Evolutionary conservation across 1,140 invertebrate genomes (phyloP).

Genomic region (Sminthurides bifidus): DNA sequence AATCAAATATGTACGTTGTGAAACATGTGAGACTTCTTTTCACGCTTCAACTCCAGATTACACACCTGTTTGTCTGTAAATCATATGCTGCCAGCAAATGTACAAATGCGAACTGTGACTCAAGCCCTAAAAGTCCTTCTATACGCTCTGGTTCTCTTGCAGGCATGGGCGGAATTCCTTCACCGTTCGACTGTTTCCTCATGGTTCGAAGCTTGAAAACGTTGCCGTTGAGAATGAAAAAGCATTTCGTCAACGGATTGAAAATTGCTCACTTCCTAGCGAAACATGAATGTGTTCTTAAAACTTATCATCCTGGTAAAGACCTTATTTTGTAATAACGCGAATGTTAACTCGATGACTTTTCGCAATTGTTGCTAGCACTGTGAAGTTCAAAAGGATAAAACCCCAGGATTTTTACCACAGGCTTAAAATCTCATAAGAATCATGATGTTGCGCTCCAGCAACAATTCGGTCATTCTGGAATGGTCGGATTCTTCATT

Average conservation of each 20-base stretch:
- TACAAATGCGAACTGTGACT: too few species aligned
- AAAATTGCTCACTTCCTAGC: slow-evolving; percentile 49
- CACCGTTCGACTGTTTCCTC: slow-evolving; percentile 54
- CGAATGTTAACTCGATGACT: too few species aligned
- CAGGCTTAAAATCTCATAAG: slow-evolving; percentile 49
- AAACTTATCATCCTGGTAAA: slow-evolving; percentile 48
- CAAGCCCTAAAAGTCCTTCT: too few species aligned
- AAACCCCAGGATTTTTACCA: neutral
- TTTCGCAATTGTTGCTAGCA: too few species aligned
- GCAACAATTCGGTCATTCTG: slow-evolving; percentile 48
- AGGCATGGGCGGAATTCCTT: slow-evolving; percentile 47
- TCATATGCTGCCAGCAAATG: too few species aligned
- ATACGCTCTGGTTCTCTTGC: too few species aligned
- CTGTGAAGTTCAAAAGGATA: too few species aligned
- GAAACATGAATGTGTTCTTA: slow-evolving; percentile 42
- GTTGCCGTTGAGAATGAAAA: slow-evolving; percentile 47
- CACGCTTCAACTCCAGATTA: too few species aligned
- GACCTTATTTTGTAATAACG: too few species aligned
- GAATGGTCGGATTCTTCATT: slow-evolving; percentile 50
- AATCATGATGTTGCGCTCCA: slow-evolving; percentile 47
- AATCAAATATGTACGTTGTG: slow-evolving; percentile 46
- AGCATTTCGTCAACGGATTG: slow-evolving; percentile 48
- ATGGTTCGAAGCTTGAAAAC: slow-evolving; percentile 52
- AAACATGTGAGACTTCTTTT: too few species aligned
- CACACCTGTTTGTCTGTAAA: too few species aligned